phyloP scores from a whole-genome alignment of 2,113 vertebrate species.

The Ceratotherium simum region DNA sequence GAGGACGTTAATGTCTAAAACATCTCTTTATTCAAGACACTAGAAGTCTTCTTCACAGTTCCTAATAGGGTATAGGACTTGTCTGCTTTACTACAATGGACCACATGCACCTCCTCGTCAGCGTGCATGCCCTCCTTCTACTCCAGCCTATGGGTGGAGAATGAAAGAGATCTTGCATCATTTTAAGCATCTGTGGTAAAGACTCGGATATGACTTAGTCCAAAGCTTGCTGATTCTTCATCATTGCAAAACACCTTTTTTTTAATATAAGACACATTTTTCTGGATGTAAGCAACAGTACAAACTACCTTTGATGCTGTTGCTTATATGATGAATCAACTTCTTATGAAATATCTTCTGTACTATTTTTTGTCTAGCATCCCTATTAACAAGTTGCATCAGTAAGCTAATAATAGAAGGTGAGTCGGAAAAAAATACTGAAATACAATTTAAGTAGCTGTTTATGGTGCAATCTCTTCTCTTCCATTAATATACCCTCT shows the following conservation, averaged over 20 bases:
- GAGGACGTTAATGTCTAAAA: constrained; percentile 5
- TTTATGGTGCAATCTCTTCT: not conserved
- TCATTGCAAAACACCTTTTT: not conserved
- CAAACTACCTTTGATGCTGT: not conserved
- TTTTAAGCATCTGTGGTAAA: constrained; percentile 11
- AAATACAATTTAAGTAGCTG: not conserved
- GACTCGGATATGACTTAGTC: constrained; percentile 1
- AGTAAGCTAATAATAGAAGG: not conserved
- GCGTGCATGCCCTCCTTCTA: not conserved
- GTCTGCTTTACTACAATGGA: not conserved
- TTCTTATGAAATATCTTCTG: not conserved
- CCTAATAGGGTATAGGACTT: not conserved
- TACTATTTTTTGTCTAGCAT: not conserved
- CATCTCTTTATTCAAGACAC: not conserved
- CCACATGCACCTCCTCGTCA: not conserved
- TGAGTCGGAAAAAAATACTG: not conserved
- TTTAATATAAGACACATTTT: not conserved
- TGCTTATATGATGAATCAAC: not conserved
- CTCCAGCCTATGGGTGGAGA: not conserved
- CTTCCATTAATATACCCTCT: not conserved
- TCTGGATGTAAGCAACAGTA: not conserved
- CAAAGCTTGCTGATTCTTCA: not conserved
- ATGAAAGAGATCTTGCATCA: not conserved
- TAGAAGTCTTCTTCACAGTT: not conserved
- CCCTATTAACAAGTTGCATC: not conserved